phyloP scores from a whole-genome alignment of 2,888 invertebrate genomes.

The Autographa gamma region DNA sequence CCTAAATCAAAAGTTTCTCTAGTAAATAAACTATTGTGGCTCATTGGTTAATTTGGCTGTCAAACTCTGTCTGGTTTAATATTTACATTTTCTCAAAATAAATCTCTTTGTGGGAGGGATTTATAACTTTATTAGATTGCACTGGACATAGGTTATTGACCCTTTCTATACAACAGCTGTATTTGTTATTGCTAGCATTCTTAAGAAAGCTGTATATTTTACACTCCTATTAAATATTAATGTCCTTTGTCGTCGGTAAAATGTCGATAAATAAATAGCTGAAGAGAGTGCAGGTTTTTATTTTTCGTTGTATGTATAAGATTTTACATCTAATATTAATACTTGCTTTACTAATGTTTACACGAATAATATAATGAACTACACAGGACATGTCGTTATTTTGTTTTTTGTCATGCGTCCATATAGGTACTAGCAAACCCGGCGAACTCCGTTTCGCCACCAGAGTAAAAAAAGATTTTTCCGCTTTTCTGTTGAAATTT shows the following conservation, averaged over 20 bases:
- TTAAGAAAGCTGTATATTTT: neutral
- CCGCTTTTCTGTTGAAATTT: no score
- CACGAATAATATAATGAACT: no score
- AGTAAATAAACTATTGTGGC: neutral
- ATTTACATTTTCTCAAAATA: neutral
- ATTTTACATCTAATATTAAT: neutral
- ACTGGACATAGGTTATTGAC: neutral
- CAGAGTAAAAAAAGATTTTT: no score
- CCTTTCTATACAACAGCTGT: neutral
- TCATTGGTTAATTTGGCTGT: neutral
- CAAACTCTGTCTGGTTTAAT: neutral
- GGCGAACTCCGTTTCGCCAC: no score
- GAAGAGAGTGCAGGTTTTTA: neutral
- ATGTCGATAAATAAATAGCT: neutral
- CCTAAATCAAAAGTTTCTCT: no score
- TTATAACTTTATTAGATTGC: neutral
- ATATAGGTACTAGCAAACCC: no score
- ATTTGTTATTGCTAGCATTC: neutral
- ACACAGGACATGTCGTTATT: no score
- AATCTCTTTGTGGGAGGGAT: neutral
- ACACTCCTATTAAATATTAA: slow-evolving; percentile 2
- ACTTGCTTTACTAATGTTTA: neutral
- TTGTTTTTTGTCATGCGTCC: no score
- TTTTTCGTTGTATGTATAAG: neutral
- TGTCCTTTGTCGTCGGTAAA: neutral